Base-by-base conservation (phyloP, 2,113 vertebrate genomes). In the Aphyosemion australe region DNA sequence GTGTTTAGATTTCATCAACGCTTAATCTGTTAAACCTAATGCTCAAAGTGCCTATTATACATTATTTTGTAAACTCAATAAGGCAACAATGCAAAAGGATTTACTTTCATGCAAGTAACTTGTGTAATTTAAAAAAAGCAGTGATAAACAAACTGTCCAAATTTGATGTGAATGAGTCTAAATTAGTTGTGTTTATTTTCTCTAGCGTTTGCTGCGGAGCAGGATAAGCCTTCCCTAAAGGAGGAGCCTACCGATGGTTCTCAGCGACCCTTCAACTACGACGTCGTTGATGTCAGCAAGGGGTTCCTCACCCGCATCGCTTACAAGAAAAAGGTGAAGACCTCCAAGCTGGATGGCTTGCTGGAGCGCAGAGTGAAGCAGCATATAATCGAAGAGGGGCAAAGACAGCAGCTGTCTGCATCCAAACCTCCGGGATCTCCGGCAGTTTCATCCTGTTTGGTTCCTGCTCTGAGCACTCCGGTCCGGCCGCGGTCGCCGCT, bases 251-350 rank as follows among this genome's bases (percentile, higher is more conserved):
- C 45, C 18, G 83, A 79, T 12, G 59, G 19, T 26, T 20, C 67
- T 8, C 51, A 72, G 11, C 75, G 71, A 34, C 89, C 90, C 18
- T 90, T 91, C 64, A 84, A 93, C 81, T 91, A 88, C 39, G 97
- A 98, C 68, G 94, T 99, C 49, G 95, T 99, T 72, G 96, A 99
- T 56, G 96, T 99, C 84, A 96, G 97, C 11, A 93, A 96, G 72
- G 96, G 97, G 18, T 98, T 99, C 87, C 94, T 95, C 68, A 94
- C 93, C 71, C 94, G 97, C 80, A 93, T 95, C 56, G 93, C 94
- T 82, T 99, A 98, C 83, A 97, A 96, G 91, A 97, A 94, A 90
- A 95, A 93, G 85, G 95, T 95, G 12, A 99, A 97, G 75, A 67
- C 94, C 46, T 99, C 96, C 42, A 97, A 98, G 84, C 85, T 99